These are phyloP conservation scores for Thymelicus lineola DNA, from an alignment of 2,888 invertebrate genomes.

Conservation along the genomic window DNA sequence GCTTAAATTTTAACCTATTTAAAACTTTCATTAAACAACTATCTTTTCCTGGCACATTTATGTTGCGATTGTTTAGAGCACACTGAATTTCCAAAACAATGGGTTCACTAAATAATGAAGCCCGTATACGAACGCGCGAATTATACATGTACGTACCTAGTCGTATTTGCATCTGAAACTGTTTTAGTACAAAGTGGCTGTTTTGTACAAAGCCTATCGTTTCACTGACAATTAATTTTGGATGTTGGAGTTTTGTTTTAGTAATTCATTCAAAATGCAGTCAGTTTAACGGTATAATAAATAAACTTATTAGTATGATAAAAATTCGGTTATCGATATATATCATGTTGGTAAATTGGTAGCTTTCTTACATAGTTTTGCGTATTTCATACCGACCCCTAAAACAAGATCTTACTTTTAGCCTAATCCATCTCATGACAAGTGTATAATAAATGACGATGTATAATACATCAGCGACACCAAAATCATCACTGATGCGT, in stretches of 20 bases:
- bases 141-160: background rate
- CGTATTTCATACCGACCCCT: no score
- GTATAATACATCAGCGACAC: no score
- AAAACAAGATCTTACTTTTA: no score
- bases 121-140: conserved; percentile 40
- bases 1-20: no score
- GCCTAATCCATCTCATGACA: no score
- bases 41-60: no score
- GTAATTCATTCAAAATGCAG: background rate
- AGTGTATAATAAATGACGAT: no score
- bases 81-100: conserved; percentile 5
- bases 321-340: background rate
- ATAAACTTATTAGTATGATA: background rate
- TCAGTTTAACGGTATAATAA: background rate
- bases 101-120: conserved; percentile 44
- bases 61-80: background rate
- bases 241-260: background rate
- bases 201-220: conserved; percentile 4
- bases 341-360: background rate
- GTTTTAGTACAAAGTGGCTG: conserved; percentile 43
- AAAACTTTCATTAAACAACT: no score
- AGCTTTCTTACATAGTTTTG: no score
- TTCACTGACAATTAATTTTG: background rate
- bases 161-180: conserved; percentile 54
- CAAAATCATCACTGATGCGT: no score